phyloP scores from a whole-genome alignment of 2,888 invertebrate species.

The Antitype chi region DNA sequence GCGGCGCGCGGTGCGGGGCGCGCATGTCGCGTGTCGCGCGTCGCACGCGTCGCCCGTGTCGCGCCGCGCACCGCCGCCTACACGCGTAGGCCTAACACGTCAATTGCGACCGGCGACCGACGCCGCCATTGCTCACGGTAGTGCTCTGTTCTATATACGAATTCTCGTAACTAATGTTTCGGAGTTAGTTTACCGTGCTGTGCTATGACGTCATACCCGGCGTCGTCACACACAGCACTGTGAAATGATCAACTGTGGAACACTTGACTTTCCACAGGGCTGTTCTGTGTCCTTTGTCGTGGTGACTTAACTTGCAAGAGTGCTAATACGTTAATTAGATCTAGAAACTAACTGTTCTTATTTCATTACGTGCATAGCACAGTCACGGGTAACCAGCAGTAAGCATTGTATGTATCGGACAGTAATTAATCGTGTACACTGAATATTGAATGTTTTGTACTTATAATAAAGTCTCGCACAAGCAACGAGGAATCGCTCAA shows the following conservation, averaged over 20 bases:
- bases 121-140: constrained; percentile 89
- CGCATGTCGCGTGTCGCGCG: constrained; percentile 72
- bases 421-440: constrained; percentile 61
- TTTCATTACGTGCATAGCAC: constrained; percentile 59
- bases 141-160: constrained; percentile 80
- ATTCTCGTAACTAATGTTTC: constrained; percentile 76
- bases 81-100: constrained; percentile 89
- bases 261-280: constrained; percentile 47
- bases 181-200: constrained; percentile 60
- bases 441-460: constrained; percentile 70
- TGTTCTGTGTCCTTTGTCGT: constrained; percentile 19
- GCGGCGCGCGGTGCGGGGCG: constrained; percentile 27
- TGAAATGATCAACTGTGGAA: constrained; percentile 47
- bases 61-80: constrained; percentile 62
- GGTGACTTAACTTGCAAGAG: constrained; percentile 18
- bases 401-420: constrained; percentile 62
- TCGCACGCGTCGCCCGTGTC: constrained; percentile 26
- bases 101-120: constrained; percentile 89
- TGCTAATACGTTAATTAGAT: constrained; percentile 37
- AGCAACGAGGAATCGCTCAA: constrained; percentile 60
- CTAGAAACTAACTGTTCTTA: constrained; percentile 44
- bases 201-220: constrained; percentile 56
- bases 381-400: constrained; percentile 56
- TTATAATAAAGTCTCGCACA: constrained; percentile 61
- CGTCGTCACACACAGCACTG: constrained; percentile 38